Conservation (phyloP, 2,888 invertebrate species). For the Lissocephala sabroskyi region DNA sequence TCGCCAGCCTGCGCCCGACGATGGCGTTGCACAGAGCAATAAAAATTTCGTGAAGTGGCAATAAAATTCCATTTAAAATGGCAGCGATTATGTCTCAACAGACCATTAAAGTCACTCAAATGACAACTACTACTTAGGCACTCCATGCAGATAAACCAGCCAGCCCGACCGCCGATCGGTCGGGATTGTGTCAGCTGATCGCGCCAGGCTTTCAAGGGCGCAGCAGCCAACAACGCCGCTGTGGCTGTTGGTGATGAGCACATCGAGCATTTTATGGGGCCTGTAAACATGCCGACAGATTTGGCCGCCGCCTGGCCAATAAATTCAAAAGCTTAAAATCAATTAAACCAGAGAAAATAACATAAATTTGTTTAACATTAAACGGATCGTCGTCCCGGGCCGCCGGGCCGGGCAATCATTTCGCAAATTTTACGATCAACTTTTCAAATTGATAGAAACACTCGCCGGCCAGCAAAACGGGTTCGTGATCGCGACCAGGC, state of each 20-base stretch:
- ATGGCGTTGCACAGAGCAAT: conserved; percentile 35
- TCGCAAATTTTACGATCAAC: conserved; percentile 55
- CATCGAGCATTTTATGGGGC: not conserved
- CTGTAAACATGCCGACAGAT: not conserved
- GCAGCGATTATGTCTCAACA: conserved; percentile 73
- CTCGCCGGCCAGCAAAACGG: conserved; percentile 31
- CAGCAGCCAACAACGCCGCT: too few species aligned
- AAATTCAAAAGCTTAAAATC: conserved; percentile 45
- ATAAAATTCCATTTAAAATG: conserved; percentile 73
- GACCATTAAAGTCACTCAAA: conserved; percentile 72
- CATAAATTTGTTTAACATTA: conserved; percentile 65
- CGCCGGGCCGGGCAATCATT: conserved; percentile 32
- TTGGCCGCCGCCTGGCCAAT: conserved; percentile 13
- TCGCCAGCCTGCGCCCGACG: too few species aligned
- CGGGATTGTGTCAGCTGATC: too few species aligned
- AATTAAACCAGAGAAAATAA: conserved; percentile 66
- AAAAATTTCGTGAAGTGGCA: conserved; percentile 68
- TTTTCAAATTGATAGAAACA: conserved; percentile 57
- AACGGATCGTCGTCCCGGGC: conserved; percentile 34
- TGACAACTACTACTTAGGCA: conserved; percentile 70
- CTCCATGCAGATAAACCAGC: conserved; percentile 28
- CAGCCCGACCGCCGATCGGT: too few species aligned
- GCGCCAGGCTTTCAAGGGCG: too few species aligned
- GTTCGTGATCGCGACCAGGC: not conserved
- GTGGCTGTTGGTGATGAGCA: not conserved